phyloP scores from a whole-genome alignment of 2,797 vertebrate species.

The Kryptolebias ocellatus region DNA sequence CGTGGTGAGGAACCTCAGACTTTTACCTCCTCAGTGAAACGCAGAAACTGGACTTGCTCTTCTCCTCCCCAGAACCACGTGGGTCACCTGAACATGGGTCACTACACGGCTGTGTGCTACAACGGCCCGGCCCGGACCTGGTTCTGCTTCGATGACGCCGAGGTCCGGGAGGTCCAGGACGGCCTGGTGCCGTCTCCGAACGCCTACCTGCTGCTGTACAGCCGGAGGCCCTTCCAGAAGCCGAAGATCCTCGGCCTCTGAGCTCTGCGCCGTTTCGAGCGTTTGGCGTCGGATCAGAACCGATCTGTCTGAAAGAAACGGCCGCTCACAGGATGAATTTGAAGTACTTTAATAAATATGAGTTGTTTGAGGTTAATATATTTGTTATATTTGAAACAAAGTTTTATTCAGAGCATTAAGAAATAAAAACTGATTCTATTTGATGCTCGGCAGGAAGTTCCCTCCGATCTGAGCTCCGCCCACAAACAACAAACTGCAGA shows the following conservation, averaged over 20 bases:
- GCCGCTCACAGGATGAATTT: conserved; percentile 43
- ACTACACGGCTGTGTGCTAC: conserved; percentile 89
- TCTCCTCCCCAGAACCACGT: conserved; percentile 81
- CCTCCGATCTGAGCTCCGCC: conserved; percentile 41
- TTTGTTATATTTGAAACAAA: conserved; percentile 69
- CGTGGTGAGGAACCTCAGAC: conserved; percentile 79
- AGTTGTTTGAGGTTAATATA: conserved; percentile 75
- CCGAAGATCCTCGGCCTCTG: conserved; percentile 61
- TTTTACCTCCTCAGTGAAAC: too few relatives aligned
- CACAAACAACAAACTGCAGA: neutral
- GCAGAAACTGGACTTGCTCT: too few relatives aligned
- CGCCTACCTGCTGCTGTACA: conserved; percentile 88
- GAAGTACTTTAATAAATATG: conserved; percentile 78
- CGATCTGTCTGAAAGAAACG: neutral
- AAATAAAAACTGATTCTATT: conserved; percentile 65
- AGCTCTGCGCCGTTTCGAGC: neutral
- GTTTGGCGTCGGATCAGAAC: too few relatives aligned
- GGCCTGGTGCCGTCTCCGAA: conserved; percentile 80
- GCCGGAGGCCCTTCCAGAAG: conserved; percentile 74
- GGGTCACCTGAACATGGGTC: conserved; percentile 87
- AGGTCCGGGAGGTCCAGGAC: conserved; percentile 77
- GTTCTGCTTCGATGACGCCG: conserved; percentile 85
- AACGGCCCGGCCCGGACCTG: conserved; percentile 78
- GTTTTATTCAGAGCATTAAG: conserved; percentile 56
- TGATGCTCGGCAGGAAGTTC: conserved; percentile 66